Conservation (phyloP, 1,140 invertebrate species). For the Formica exsecta region DNA sequence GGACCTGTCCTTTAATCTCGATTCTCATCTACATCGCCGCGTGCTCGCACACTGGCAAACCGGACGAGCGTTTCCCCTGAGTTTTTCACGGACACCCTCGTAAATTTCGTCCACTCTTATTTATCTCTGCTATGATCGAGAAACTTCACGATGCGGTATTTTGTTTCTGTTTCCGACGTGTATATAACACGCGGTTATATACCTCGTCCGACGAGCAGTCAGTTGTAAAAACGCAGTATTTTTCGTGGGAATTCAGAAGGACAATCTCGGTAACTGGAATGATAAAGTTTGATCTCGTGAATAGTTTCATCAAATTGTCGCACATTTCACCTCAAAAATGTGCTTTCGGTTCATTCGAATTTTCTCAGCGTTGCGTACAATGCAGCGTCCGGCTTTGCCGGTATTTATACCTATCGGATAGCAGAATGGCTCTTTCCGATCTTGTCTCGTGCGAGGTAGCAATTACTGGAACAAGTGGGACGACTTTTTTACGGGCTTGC, state of each 20-base stretch:
- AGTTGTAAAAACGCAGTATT: constrained; percentile 54
- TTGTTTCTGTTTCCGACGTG: constrained; percentile 37
- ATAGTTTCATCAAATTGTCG: constrained; percentile 26
- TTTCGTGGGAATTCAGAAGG: constrained; percentile 63
- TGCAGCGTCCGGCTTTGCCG: not conserved
- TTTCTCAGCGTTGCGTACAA: constrained; percentile 15
- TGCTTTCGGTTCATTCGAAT: constrained; percentile 30
- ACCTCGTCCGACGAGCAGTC: constrained; percentile 31
- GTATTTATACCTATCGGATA: constrained; percentile 1
- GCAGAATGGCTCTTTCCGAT: constrained; percentile 46
- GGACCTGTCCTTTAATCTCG: constrained; percentile 74
- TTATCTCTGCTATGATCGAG: constrained; percentile 73
- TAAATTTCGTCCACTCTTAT: constrained; percentile 77
- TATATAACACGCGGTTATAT: not conserved
- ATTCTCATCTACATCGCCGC: constrained; percentile 72
- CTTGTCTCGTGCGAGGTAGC: constrained; percentile 65
- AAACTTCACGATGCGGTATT: constrained; percentile 68
- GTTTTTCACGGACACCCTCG: constrained; percentile 72
- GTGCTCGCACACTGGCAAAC: constrained; percentile 57
- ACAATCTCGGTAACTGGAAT: constrained; percentile 26
- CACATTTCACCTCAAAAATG: constrained; percentile 14
- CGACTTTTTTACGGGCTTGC: constrained; percentile 68
- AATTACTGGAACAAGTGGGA: constrained; percentile 74
- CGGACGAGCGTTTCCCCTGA: constrained; percentile 67
- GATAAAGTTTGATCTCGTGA: not conserved